Evolutionary conservation across 2,797 vertebrate species (phyloP), one percentile per base, ranked within the genome.

Genomic region (Acrossocheilus wenchowensis): DNA sequence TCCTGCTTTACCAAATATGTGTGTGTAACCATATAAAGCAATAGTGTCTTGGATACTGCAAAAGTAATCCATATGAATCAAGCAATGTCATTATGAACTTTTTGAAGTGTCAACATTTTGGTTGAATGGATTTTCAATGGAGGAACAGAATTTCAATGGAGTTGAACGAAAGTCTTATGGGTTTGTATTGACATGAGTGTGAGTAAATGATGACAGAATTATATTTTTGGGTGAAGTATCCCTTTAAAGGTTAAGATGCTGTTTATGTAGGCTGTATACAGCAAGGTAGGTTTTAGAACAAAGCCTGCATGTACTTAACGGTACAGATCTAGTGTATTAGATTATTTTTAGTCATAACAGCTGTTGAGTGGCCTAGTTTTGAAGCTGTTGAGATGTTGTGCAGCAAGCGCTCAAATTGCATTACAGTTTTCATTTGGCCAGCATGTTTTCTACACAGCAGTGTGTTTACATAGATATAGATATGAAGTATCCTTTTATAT

Each of bases 321-420:
- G 30, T 15, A 54, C 2, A n/a, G 66, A n/a, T 15, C 21, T 19
- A 30, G 64, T 48, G 8, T 7, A 75, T 26, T 26, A 26, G 36
- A 68, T 74, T 87, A 89, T 83, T 57, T 87, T 83, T 52, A 87
- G 50, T 77, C 34, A 82, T 57, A 68, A 34, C 68, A 87, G 50
- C 68, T 87, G 83, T 77, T 68, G 60, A 78, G 19, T 71, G n/a
- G 82, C 23, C 81, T 78, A 6, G 43, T 78, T 87, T 74, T 60
- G 19, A n/a, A 78, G 45, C 5, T 17, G 60, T 87, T 84, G 57
- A 72, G 19, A 26, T 4, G 71, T 11, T 66, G 69, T 54, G 34
- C 54, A 48, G 12, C 8, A 30, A 78, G 73, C 12, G n/a, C 54
- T 87, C 64, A 74, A 9, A 86, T 64, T 64, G 17, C 39, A 72